phyloP scores from a whole-genome alignment of 1,140 invertebrate genomes.

The Leptoteleia sp. region DNA sequence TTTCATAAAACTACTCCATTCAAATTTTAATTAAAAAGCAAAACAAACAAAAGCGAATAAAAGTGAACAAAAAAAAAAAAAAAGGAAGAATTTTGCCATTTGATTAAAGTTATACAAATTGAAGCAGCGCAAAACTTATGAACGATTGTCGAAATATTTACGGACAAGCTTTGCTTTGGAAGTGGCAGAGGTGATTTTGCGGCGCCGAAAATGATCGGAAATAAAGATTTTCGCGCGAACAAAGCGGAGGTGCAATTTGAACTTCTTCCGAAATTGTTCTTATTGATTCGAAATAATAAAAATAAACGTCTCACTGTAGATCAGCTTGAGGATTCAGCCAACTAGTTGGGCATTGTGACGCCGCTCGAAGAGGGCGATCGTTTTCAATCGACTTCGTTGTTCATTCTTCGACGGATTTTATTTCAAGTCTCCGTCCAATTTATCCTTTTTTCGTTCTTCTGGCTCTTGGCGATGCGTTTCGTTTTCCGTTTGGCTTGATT shows the following conservation, averaged over 20 bases:
- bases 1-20: too few relatives aligned
- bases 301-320: constrained; percentile 35
- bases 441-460: constrained; percentile 44
- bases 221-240: not conserved
- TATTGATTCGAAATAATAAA: constrained; percentile 57
- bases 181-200: too few relatives aligned
- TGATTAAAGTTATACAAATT: too few relatives aligned
- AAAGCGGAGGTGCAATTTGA: constrained; percentile 6
- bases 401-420: constrained; percentile 53
- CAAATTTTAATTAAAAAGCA: too few relatives aligned
- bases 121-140: too few relatives aligned
- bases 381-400: constrained; percentile 62
- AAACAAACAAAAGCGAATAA: too few relatives aligned
- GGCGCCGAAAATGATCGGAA: too few relatives aligned
- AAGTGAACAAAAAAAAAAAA: too few relatives aligned
- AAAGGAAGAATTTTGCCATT: too few relatives aligned
- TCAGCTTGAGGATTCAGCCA: constrained; percentile 49
- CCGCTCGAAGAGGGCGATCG: constrained; percentile 41
- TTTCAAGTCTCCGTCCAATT: constrained; percentile 57
- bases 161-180: too few relatives aligned
- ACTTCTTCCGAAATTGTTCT: constrained; percentile 25
- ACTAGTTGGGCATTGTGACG: constrained; percentile 57
- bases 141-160: too few relatives aligned
- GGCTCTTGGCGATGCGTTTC: constrained; percentile 50
- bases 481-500: constrained; percentile 47